Evolutionary conservation across 1,140 invertebrate species (phyloP), one percentile per base, ranked within the genome.

Genomic region (Drosophila pachea): DNA sequence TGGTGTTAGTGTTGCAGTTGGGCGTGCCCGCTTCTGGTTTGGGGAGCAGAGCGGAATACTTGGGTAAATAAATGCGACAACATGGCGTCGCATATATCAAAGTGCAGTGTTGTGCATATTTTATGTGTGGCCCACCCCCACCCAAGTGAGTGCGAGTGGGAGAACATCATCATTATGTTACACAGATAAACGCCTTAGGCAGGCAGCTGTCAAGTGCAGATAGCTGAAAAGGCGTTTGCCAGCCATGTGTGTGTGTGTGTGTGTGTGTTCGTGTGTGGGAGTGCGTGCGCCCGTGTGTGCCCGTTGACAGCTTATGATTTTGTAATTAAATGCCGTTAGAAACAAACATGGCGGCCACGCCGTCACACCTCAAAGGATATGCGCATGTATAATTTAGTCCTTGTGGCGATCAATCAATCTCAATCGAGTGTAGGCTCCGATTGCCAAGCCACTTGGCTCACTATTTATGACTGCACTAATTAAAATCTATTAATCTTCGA

Each of bases 111-210:
- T 36, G 53, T 82, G 78, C 56, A 63, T 66, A 59, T 63, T 70
- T 78, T 63, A 72, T 67, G 43, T 43, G 4, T 4, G 35, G 63
- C 56, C 64, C 73, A 43, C 55, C 67, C 63, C 22, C 22, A 22
- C 22, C 22, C 22, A 22, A 22, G 22, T 40, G 38, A 31, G 32
- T 6, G 36, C 22, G 22, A 22, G 7, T 8, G 32, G 61, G 11
- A 36, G 59, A 52, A 68, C 78, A 64, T 73, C 82, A 73, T 75
- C 76, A 86, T 83, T 76, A 74, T 78, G 66, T 76, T 79, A 71
- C 76, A 79, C 66, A 76, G 76, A 84, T 86, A 84, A 84, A 86
- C 73, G 79, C 79, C 79, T 84, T 76, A 79, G 81, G 79, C 79
- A 70, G 50, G 38, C 60, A 70, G 62, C 70, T 81, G 77, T 81